Evolutionary conservation across 2,888 invertebrate species (phyloP).

Genomic region (Dasysyrphus albostriatus): DNA sequence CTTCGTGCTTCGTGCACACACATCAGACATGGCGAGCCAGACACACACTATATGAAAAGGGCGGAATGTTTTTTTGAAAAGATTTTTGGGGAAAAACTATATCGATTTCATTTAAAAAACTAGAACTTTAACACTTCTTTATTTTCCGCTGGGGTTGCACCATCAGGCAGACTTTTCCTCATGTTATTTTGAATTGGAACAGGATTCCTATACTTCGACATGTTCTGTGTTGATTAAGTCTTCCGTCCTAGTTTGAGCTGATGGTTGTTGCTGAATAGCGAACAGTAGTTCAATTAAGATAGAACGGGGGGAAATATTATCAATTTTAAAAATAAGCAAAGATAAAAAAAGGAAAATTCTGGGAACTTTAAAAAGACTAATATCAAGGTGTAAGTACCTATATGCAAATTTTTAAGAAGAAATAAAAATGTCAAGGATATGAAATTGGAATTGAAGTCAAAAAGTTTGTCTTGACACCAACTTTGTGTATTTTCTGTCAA

Average conservation of each 20-base stretch:
- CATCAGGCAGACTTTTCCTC: background rate
- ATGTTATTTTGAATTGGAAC: conserved; percentile 15
- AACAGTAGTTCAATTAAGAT: conserved; percentile 1
- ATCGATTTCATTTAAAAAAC: conserved; percentile 64
- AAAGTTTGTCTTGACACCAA: too few species aligned
- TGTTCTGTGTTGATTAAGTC: conserved; percentile 53
- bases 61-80: conserved; percentile 32
- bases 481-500: too few species aligned
- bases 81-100: conserved; percentile 37
- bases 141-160: background rate
- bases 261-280: background rate
- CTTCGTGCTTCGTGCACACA: background rate
- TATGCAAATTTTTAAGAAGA: too few species aligned
- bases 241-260: conserved; percentile 1
- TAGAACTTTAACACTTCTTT: conserved; percentile 28
- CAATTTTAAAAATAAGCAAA: background rate
- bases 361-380: too few species aligned
- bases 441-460: too few species aligned
- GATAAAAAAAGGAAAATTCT: too few species aligned
- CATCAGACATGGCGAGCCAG: background rate
- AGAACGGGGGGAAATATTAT: background rate
- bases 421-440: too few species aligned
- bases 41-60: background rate
- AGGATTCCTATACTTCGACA: background rate
- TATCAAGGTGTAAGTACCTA: too few species aligned